Percentiles rank a stretch among this genome's conserved stretches.
phyloP scores from a whole-genome alignment of 2,113 vertebrate genomes.

The Anser cygnoides region DNA sequence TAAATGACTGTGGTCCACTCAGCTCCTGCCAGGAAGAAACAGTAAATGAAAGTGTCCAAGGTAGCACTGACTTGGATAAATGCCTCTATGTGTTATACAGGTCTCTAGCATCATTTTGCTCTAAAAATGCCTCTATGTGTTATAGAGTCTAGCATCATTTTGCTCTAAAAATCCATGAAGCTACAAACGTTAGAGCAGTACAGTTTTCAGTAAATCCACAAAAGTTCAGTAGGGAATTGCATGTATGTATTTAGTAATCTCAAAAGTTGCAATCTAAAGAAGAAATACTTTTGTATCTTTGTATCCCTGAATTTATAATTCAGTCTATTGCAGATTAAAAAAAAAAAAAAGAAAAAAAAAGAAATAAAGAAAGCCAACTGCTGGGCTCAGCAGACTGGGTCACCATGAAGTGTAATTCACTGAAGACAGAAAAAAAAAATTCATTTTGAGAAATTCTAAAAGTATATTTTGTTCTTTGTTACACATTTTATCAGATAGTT shows the following conservation, averaged over 20 bases:
- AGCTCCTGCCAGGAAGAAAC: background rate
- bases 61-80: background rate
- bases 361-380: background rate
- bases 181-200: background rate
- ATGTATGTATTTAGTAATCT: background rate
- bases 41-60: background rate
- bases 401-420: background rate
- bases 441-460: background rate
- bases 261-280: background rate
- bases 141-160: background rate
- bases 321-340: background rate
- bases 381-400: background rate
- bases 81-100: background rate
- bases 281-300: background rate
- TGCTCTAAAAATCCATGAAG: background rate
- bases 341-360: too few species aligned
- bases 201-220: background rate
- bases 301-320: conserved; percentile 8
- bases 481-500: background rate
- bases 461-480: background rate
- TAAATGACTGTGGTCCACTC: background rate
- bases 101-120: background rate
- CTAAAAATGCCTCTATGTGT: background rate
- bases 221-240: background rate
- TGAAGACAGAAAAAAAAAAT: background rate